phyloP scores from a whole-genome alignment of 2,113 vertebrate species.

The Vanacampus margaritifer region DNA sequence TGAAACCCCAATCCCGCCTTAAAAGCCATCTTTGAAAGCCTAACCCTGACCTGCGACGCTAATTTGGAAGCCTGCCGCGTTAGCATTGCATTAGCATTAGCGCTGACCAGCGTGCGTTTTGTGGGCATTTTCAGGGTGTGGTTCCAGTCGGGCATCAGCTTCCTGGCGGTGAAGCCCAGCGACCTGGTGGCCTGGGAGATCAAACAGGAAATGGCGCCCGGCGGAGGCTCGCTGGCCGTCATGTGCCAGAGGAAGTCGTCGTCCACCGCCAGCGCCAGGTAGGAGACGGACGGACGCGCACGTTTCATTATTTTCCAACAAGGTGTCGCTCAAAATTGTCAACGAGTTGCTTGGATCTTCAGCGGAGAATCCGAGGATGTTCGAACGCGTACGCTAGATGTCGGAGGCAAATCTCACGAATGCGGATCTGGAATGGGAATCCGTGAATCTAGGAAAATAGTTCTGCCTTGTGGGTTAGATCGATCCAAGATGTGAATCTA shows the following conservation, averaged over 20 bases:
- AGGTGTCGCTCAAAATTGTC: background rate
- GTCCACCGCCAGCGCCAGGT: slow-evolving; percentile 75
- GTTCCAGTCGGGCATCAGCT: slow-evolving; percentile 84
- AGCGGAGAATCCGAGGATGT: background rate
- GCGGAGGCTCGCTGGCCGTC: slow-evolving; percentile 75
- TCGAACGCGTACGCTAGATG: background rate
- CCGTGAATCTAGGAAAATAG: too few species aligned
- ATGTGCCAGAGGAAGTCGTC: slow-evolving; percentile 80
- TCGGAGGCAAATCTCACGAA: background rate
- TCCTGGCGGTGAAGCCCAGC: slow-evolving; percentile 80
- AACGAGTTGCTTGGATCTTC: background rate
- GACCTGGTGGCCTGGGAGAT: slow-evolving; percentile 86
- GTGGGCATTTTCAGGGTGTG: slow-evolving; percentile 75
- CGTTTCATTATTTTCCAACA: background rate
- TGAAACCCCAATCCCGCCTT: too few species aligned
- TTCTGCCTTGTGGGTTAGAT: too few species aligned
- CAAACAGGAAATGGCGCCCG: slow-evolving; percentile 85
- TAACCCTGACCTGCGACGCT: background rate
- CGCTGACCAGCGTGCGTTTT: background rate
- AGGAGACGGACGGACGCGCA: slow-evolving; percentile 16
- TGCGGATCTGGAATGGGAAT: background rate
- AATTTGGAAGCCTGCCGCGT: background rate
- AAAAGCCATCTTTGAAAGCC: background rate
- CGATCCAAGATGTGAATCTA: too few species aligned
- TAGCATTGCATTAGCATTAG: background rate